Evolutionary conservation across 2,888 invertebrate genomes (phyloP), one percentile per base, ranked within the genome.

Genomic region (Megastigmus dorsalis): DNA sequence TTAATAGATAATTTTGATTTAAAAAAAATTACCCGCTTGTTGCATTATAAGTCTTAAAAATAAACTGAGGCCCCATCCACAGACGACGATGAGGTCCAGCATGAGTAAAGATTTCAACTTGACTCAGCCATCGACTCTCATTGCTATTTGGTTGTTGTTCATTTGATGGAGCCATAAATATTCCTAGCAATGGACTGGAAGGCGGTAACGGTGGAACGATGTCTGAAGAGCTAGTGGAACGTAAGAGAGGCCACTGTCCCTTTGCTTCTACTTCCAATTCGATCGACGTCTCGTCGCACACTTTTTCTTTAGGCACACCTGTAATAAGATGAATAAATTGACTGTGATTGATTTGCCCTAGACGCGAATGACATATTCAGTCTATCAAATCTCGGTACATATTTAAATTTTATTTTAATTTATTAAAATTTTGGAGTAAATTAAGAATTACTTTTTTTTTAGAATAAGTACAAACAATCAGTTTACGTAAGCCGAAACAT

Each of bases 41-140:
- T 72, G 92, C 92, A 83, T 93, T 95, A 86, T 96, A 97, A 9
- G 96, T 96, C 89, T 97, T 98, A 89, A 99, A 99, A 30, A 95
- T 94, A 88, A 99, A 99, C 90, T 99, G 99, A n/a, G 99, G 99
- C 9, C 99, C 99, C 97, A 99, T 98, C 99, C 99, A 99, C 26
- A 99, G 91, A 23, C 97, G 91, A 54, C 95, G 92, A 88, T 97
- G 97, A 7, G 99, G 99, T 18, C 98, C 98, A 3, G 96, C 95
- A 89, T 99, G 98, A 3, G 98, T 98, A 80, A 96, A 94, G 76
- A 98, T 98, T 90, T 99, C 99, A 67, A 99, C 98, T 90, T 98
- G 97, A 68, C 97, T 95, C 80, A 97, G 89, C 98, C 98, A 98
- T 75, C 95, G 93, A 87, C 97, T 97, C 77, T 92, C 91, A 82